Percentiles rank a stretch among this genome's conserved stretches.
Conservation (phyloP, 92 coral and sea anemone genomes). For the Micromussa lordhowensis region DNA sequence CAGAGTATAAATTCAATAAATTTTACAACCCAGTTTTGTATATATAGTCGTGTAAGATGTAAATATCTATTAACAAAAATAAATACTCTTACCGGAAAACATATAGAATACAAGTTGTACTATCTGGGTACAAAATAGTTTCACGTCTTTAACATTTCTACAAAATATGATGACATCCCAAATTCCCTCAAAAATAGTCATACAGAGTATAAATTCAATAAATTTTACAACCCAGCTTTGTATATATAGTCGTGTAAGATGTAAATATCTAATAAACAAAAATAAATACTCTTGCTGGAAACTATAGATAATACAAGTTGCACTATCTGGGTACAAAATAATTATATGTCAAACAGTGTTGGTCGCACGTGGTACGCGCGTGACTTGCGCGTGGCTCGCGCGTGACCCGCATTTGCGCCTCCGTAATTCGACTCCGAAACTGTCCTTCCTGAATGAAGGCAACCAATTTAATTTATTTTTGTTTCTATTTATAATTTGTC, state of each 20-base stretch:
- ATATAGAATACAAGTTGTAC: not conserved
- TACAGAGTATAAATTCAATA: not conserved
- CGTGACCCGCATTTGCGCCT: too few relatives aligned
- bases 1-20: not conserved
- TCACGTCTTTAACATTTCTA: not conserved
- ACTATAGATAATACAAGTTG: not conserved
- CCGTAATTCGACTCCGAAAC: too few relatives aligned
- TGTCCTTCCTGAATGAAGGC: too few relatives aligned
- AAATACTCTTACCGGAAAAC: not conserved
- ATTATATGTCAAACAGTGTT: not conserved
- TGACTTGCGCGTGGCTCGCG: too few relatives aligned
- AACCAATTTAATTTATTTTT: too few relatives aligned
- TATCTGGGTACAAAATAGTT: not conserved
- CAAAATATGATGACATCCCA: not conserved
- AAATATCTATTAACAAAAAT: not conserved
- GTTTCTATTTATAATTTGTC: too few relatives aligned
- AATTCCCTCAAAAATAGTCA: not conserved
- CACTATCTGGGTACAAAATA: not conserved
- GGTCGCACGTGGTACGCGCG: not conserved
- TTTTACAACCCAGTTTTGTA: not conserved
- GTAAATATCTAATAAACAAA: not conserved
- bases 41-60: not conserved
- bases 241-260: not conserved
- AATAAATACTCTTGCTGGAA: not conserved
- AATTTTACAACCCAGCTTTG: not conserved